Base-by-base conservation (phyloP, 2,888 invertebrate genomes). In the Busseola fusca region DNA sequence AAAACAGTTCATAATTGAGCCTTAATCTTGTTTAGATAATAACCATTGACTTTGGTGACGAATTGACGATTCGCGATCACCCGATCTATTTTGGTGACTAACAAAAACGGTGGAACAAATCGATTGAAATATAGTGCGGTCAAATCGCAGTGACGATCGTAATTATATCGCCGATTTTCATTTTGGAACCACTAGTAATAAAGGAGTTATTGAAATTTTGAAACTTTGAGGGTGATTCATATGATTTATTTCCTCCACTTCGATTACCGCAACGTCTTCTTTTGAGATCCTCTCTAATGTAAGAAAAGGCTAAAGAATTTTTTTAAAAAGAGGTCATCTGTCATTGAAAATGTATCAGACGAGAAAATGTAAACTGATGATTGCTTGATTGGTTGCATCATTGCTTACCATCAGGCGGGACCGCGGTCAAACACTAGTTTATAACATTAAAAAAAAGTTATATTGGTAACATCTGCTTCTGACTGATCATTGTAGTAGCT, bases 71-170 rank as follows among this genome's bases (percentile, higher is more conserved):
- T 69, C 64, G 70, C 62, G 62, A 67, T 58, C 42, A 68, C 52
- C 60, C 30, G 59, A 66, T 76, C 63, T 72, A 72, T 56, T 76
- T 69, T 64, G 37, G 59, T 60, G 40, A 59, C 34, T 21, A 54
- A 45, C 60, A 74, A 82, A 84, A 57, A 76, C 70, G 45, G 62
- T 30, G 37, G 42, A 63, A 21, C 52, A 25, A 82, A 72, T 66
- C 58, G 71, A 74, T 77, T 64, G 67, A 62, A 73, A 57, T 59
- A 56, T 72, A 62, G n/a, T 42, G 56, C 42, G 52, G 58, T 59
- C 14, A 18, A 56, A 62, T 48, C 52, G 37, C 58, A 52, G n/a
- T 59, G 56, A 67, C 54, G 27, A 72, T 63, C 52, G 37, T 62
- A 52, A 68, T 72, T 59, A 40, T 37, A 63, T 52, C 54, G 50